Evolutionary conservation across 2,888 invertebrate genomes (phyloP).

Genomic region (Drosophila ezoana): DNA sequence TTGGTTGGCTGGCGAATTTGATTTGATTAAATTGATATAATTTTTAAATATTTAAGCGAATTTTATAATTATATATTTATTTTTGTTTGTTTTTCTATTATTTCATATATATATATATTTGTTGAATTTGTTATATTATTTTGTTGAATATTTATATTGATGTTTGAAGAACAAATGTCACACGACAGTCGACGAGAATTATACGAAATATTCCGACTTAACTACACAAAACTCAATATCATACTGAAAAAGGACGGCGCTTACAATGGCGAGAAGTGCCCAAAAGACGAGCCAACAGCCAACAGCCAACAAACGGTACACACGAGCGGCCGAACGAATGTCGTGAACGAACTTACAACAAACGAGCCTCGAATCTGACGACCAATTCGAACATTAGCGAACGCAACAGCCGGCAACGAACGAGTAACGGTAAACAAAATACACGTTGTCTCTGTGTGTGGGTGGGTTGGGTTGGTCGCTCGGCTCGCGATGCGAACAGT

Average conservation of each 20-base stretch:
- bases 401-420: conserved; percentile 76
- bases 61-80: conserved; percentile 53
- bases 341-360: conserved; percentile 67
- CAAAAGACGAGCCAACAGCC: conserved; percentile 69
- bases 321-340: conserved; percentile 54
- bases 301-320: conserved; percentile 53
- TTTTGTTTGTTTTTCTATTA: conserved; percentile 33
- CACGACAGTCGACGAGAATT: conserved; percentile 81
- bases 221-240: conserved; percentile 86
- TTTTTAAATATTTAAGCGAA: conserved; percentile 60
- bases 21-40: conserved; percentile 72
- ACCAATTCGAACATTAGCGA: conserved; percentile 72
- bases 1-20: conserved; percentile 62
- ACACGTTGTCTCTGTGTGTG: conserved; percentile 48
- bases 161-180: conserved; percentile 76
- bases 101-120: conserved; percentile 37
- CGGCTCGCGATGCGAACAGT: conserved; percentile 28
- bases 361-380: conserved; percentile 50
- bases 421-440: conserved; percentile 73
- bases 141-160: conserved; percentile 63
- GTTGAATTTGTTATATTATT: conserved; percentile 42
- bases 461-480: conserved; percentile 24
- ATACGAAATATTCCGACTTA: conserved; percentile 85
- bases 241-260: conserved; percentile 85
- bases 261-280: conserved; percentile 77